These are phyloP conservation scores for Acanthochromis polyacanthus DNA, from an alignment of 2,113 vertebrate genomes.

Conservation along the genomic window DNA sequence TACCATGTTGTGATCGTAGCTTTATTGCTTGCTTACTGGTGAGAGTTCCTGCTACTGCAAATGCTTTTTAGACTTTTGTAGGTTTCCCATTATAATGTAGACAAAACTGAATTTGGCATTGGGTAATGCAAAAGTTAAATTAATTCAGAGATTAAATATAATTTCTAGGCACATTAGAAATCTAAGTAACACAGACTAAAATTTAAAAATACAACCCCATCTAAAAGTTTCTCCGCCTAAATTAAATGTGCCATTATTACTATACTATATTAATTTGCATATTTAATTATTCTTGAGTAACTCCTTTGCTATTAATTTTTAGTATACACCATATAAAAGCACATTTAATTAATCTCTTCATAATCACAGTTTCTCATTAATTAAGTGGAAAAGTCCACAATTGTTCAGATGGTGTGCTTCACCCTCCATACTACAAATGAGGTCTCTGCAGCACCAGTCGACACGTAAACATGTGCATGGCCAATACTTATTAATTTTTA, in stretches of 20 bases:
- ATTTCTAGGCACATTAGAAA: background rate
- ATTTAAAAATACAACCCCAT: background rate
- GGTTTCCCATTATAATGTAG: background rate
- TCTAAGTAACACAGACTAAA: background rate
- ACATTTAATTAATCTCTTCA: slow-evolving; percentile 9
- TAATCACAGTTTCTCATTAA: background rate
- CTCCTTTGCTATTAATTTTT: background rate
- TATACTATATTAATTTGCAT: slow-evolving; percentile 1
- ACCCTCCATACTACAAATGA: too few relatives aligned
- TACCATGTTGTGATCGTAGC: background rate
- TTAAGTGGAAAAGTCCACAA: too few relatives aligned
- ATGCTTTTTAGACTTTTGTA: background rate
- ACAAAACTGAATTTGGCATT: background rate
- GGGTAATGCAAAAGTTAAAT: background rate
- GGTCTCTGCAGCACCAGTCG: too few relatives aligned
- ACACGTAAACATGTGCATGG: too few relatives aligned
- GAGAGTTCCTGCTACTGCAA: background rate
- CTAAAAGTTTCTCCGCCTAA: background rate
- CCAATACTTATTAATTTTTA: too few relatives aligned
- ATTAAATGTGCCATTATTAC: background rate
- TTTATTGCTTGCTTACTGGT: background rate
- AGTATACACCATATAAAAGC: background rate
- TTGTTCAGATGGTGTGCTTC: too few relatives aligned
- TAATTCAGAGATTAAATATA: background rate
- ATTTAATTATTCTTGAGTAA: slow-evolving; percentile 11